These are phyloP conservation scores for Lithobates sylvaticus DNA, from an alignment of 2,797 vertebrate species.

Conservation along the genomic window DNA sequence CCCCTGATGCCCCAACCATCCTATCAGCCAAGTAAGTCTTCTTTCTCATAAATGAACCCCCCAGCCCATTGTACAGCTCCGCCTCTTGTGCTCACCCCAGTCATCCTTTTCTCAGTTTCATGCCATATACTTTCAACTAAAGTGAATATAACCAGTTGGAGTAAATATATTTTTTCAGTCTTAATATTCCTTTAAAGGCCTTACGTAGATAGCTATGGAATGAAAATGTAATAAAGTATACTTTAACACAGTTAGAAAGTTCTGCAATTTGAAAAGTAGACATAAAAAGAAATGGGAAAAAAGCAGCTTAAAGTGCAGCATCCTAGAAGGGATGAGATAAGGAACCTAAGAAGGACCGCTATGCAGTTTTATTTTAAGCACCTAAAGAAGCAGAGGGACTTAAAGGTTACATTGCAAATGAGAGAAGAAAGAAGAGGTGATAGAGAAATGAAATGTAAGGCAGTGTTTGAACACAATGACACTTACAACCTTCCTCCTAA, in stretches of 20 bases:
- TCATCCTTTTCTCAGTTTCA: too few species aligned
- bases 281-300: slow-evolving; percentile 33
- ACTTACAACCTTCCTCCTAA: slow-evolving; percentile 66
- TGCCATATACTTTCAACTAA: too few species aligned
- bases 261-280: slow-evolving; percentile 32
- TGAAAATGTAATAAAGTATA: slow-evolving; percentile 8
- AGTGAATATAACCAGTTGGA: too few species aligned
- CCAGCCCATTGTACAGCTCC: too few species aligned
- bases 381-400: slow-evolving; percentile 61
- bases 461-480: slow-evolving; percentile 58
- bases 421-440: slow-evolving; percentile 55
- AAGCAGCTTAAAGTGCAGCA: slow-evolving; percentile 61
- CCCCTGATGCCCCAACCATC: too few species aligned
- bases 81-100: too few species aligned
- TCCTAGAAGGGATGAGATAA: slow-evolving; percentile 66
- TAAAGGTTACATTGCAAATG: slow-evolving; percentile 74
- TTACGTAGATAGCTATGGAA: too few species aligned
- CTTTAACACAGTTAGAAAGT: slow-evolving; percentile 16
- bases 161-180: too few species aligned
- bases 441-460: slow-evolving; percentile 50
- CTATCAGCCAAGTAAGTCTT: too few species aligned
- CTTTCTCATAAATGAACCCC: too few species aligned
- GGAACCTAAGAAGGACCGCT: slow-evolving; percentile 69
- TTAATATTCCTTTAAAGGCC: too few species aligned
- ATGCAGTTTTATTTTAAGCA: slow-evolving; percentile 75